A percentile compares a stretch with the other conserved stretches of the same genome.
These are phyloP conservation scores for Melolontha melolontha DNA, from an alignment of 2,888 invertebrate genomes.

Conservation along the genomic window DNA sequence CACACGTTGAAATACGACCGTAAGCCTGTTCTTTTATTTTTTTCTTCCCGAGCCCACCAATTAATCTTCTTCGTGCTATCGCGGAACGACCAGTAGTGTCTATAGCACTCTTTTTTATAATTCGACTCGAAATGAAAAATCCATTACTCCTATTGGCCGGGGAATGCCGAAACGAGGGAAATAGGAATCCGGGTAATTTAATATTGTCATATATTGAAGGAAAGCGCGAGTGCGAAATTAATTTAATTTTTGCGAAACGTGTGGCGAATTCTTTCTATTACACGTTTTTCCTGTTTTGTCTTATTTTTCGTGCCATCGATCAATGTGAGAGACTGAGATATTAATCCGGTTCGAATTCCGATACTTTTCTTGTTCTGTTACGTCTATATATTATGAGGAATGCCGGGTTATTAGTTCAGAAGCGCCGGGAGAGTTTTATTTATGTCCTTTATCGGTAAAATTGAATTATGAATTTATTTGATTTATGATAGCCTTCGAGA, in stretches of 20 bases:
- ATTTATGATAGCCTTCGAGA: constrained; percentile 7
- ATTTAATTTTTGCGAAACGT: no score
- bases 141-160: constrained; percentile 8
- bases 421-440: constrained; percentile 24
- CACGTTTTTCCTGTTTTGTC: constrained; percentile 6
- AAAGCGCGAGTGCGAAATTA: no score
- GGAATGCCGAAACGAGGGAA: not conserved
- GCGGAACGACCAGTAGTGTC: constrained; percentile 1
- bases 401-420: constrained; percentile 36
- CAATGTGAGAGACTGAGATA: constrained; percentile 14
- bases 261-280: not conserved
- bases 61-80: constrained; percentile 26
- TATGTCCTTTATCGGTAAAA: constrained; percentile 26
- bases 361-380: constrained; percentile 5
- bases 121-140: constrained; percentile 3
- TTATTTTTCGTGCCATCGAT: constrained; percentile 1
- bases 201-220: no score
- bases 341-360: constrained; percentile 23
- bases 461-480: constrained; percentile 20
- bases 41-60: not conserved
- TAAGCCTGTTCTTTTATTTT: not conserved
- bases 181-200: no score
- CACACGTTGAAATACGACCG: not conserved
- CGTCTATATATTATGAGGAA: constrained; percentile 20
- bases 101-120: constrained; percentile 7